Evolutionary conservation across 2,797 vertebrate genomes (phyloP).

Genomic region (Rachycentron canadum): DNA sequence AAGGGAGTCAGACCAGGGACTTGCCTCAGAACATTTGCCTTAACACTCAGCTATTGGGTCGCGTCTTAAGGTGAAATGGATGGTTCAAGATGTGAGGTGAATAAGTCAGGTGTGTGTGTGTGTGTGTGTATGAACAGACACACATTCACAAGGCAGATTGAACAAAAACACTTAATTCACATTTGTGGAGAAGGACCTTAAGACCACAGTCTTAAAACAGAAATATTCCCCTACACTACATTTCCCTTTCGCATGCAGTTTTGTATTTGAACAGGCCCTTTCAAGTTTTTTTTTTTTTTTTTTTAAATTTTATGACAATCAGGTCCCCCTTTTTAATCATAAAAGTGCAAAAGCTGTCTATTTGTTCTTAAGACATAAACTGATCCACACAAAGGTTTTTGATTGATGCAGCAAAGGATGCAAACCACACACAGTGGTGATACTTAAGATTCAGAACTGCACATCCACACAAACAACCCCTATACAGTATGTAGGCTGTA

Average conservation of each 20-base stretch:
- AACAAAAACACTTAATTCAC: not conserved
- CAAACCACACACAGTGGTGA: not conserved
- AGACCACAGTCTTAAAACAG: not conserved
- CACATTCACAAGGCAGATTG: not conserved
- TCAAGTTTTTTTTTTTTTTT: too few species aligned
- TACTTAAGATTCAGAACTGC: not conserved
- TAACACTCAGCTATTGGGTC: too few species aligned
- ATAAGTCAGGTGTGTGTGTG: too few species aligned
- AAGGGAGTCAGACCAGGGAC: too few species aligned
- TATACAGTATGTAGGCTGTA: not conserved
- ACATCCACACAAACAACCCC: constrained; percentile 12
- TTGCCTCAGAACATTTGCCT: too few species aligned
- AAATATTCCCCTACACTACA: not conserved
- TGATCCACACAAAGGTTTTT: not conserved
- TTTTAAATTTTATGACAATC: too few species aligned
- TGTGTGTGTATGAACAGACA: too few species aligned
- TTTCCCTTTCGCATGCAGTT: not conserved
- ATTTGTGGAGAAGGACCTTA: not conserved
- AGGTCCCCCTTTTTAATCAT: not conserved
- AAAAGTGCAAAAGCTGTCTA: not conserved
- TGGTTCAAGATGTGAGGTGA: too few species aligned
- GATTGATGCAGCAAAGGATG: not conserved
- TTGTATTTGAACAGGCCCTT: too few species aligned
- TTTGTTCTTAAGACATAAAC: not conserved
- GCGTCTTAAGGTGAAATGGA: too few species aligned